Base-by-base conservation (phyloP, 1,140 invertebrate species). In the Sinella curviseta region DNA sequence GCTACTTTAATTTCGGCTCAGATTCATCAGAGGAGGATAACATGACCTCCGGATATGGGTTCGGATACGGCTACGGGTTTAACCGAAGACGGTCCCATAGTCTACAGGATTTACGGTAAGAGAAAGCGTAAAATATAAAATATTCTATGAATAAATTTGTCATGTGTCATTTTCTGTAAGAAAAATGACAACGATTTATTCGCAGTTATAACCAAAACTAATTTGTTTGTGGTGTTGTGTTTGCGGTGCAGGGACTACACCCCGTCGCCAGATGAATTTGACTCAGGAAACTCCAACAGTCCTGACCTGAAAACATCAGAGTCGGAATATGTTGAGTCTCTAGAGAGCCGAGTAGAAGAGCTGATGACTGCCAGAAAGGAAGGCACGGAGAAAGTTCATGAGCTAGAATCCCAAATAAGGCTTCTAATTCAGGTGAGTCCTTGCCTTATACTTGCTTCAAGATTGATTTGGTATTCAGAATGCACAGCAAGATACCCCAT, bases 31-130 rank as follows among this genome's bases (percentile, higher is more conserved):
- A 83, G 48, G 83, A 83, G 24, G 82, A 81, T 16, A 70, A 70
- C 65, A 79, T 73, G 70, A 67, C n/a, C 39, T 78, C 35, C 17
- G 67, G 74, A 55, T 75, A 35, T 33, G 65, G 65, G 12, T 70
- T 31, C 31, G 65, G 65, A 4, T 70, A 31, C 65, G 65, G 65
- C 3, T 70, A 70, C 74, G 33, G 77, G 74, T 65, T 35, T 28
- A 75, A 30, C 24, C 35, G 79, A 28, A 77, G 79, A 24, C 26
- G 79, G 54, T 77, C 83, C 20, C 83, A 84, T 67, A 81, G 79
- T 82, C 76, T 84, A 26, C 81, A 82, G 34, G 83, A 84, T 84
- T 81, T 84, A 76, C 78, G 82, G 82, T 81, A 35, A 67, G 78
- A 8, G 3, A 77, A n/a, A n/a, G n/a, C n/a, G n/a, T n/a, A n/a